These are phyloP conservation scores for Zosterops lateralis DNA, from an alignment of 2,113 vertebrate genomes.

Conservation along the genomic window DNA sequence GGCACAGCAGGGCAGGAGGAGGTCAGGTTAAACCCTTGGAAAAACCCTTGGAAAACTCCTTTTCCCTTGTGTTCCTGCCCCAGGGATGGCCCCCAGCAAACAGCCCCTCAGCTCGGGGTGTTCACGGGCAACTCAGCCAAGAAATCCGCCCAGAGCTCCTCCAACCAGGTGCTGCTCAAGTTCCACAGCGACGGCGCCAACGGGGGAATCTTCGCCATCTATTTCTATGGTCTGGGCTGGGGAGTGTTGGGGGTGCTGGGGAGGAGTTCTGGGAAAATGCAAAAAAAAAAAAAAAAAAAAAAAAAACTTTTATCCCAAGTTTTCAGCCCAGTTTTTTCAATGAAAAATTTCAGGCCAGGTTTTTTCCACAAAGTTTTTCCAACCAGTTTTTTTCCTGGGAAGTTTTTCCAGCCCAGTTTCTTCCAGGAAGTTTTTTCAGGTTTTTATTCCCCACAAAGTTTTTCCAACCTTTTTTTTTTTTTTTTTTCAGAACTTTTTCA, in stretches of 20 bases:
- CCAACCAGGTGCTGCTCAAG: conserved; percentile 90
- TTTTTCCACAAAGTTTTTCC: too few relatives aligned
- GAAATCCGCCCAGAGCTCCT: conserved; percentile 87
- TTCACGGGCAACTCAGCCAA: conserved; percentile 88
- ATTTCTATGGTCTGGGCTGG: conserved; percentile 83
- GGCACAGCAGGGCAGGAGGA: not conserved
- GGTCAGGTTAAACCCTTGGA: not conserved
- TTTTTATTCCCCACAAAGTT: too few relatives aligned
- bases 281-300: not conserved
- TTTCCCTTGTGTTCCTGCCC: not conserved
- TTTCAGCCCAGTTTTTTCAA: not conserved
- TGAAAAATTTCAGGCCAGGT: too few relatives aligned
- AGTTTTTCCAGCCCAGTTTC: too few relatives aligned
- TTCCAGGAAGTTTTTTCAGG: too few relatives aligned
- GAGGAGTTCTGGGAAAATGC: not conserved
- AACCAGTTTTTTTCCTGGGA: too few relatives aligned
- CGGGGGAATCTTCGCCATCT: conserved; percentile 86
- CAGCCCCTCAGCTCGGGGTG: conserved; percentile 86
- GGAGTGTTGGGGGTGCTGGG: accelerated
- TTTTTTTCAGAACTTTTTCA: too few relatives aligned
- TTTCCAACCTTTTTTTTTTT: too few relatives aligned
- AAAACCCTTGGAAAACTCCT: not conserved
- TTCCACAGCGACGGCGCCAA: conserved; percentile 90
- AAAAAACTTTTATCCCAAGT: not conserved
- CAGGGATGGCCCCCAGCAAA: conserved; percentile 93